These are phyloP conservation scores for Hypomecis punctinalis DNA, from an alignment of 2,888 invertebrate genomes.

Conservation along the genomic window DNA sequence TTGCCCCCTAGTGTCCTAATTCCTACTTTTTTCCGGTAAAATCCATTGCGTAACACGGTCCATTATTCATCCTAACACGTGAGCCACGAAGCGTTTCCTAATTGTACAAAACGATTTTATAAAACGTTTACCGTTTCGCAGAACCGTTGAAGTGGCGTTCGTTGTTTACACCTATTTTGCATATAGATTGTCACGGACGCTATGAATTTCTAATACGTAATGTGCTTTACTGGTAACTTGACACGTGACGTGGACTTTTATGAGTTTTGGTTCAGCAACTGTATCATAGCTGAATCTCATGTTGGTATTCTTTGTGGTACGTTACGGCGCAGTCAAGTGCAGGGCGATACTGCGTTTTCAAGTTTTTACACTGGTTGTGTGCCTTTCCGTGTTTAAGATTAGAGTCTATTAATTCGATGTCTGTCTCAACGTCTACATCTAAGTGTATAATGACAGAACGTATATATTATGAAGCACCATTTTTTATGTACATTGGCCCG, in stretches of 20 bases:
- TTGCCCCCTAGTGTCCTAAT: too few relatives aligned
- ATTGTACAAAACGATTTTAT: constrained; percentile 39
- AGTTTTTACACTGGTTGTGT: too few relatives aligned
- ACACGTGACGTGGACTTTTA: constrained; percentile 30
- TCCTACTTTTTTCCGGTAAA: background rate
- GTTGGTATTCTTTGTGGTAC: too few relatives aligned
- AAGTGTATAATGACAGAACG: too few relatives aligned
- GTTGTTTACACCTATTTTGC: constrained; percentile 71
- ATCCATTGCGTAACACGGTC: constrained; percentile 2
- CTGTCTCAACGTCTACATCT: too few relatives aligned
- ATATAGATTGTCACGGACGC: constrained; percentile 68
- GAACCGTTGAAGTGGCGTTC: constrained; percentile 47
- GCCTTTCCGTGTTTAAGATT: too few relatives aligned
- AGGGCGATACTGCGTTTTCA: too few relatives aligned
- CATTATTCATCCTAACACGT: constrained; percentile 14
- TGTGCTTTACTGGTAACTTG: constrained; percentile 48
- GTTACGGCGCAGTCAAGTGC: too few relatives aligned
- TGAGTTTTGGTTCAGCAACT: constrained; percentile 23
- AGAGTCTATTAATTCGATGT: too few relatives aligned
- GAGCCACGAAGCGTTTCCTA: constrained; percentile 26
- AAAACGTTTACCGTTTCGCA: constrained; percentile 41
- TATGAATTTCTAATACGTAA: constrained; percentile 70
- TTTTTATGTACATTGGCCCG: too few relatives aligned
- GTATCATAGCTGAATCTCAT: too few relatives aligned
- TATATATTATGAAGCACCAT: too few relatives aligned